Conservation (phyloP, 2,113 vertebrate species). For the Otus sunia region DNA sequence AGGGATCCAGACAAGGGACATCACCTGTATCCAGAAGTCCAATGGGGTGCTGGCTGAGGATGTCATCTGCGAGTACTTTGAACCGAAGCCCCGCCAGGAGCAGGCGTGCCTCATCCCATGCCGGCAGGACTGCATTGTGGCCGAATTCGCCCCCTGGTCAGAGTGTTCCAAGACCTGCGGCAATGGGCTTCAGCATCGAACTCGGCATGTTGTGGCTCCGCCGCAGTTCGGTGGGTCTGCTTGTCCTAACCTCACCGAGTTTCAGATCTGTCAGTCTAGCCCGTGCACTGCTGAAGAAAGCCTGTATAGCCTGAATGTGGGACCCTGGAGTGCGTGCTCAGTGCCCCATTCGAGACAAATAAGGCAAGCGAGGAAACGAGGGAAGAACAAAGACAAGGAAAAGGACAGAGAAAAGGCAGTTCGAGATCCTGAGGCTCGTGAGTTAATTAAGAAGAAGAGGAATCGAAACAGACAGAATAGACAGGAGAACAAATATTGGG, state of each 20-base stretch:
- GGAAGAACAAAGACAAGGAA: slow-evolving; percentile 85
- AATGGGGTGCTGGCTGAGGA: slow-evolving; percentile 81
- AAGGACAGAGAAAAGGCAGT: slow-evolving; percentile 79
- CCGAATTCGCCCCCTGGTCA: slow-evolving; percentile 90
- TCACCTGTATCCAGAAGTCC: slow-evolving; percentile 85
- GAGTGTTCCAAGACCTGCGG: slow-evolving; percentile 93
- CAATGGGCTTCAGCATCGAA: slow-evolving; percentile 86
- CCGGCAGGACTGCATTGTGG: slow-evolving; percentile 90
- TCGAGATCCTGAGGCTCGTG: slow-evolving; percentile 89
- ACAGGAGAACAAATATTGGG: slow-evolving; percentile 92
- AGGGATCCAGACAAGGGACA: slow-evolving; percentile 90
- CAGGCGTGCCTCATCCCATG: slow-evolving; percentile 96
- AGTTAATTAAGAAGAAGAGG: slow-evolving; percentile 94
- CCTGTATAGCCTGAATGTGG: slow-evolving; percentile 85
- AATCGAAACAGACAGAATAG: slow-evolving; percentile 91
- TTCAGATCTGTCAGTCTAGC: slow-evolving; percentile 85
- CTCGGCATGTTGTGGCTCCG: slow-evolving; percentile 86
- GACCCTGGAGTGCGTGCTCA: slow-evolving; percentile 83
- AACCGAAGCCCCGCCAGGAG: slow-evolving; percentile 90
- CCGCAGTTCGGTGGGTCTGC: slow-evolving; percentile 84
- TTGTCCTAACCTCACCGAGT: slow-evolving; percentile 93
- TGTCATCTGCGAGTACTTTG: slow-evolving; percentile 96
- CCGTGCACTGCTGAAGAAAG: slow-evolving; percentile 81
- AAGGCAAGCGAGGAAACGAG: slow-evolving; percentile 82
- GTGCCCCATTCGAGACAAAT: slow-evolving; percentile 73